Base-by-base conservation (phyloP, 2,888 invertebrate genomes). In the Dasysyrphus tricinctus region DNA sequence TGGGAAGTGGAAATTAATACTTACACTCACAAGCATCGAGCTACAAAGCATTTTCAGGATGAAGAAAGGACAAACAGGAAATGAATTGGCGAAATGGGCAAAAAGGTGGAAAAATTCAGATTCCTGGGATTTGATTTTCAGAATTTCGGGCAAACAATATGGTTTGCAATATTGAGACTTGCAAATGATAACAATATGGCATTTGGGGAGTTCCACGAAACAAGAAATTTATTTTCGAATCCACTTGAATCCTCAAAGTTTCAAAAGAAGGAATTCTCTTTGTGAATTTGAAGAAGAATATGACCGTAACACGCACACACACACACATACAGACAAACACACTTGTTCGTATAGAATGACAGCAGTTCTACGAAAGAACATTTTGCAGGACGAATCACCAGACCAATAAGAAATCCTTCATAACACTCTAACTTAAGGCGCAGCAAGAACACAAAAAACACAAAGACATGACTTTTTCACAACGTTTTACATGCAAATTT, bases 401-500 rank as follows among this genome's bases (percentile, higher is more conserved):
- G 76, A 56, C 49, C 37, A 75, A 29, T 54, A 54, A 29, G 32
- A 73, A 74, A 77, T 63, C 57, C 72, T 44, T 70, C 76, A 73
- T 67, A 73, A 63, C 63, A 75, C 83, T 34, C 39, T 24, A 61
- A 63, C 63, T 77, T 73, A 56, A 77, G 73, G 77, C 47, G 77
- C 76, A 74, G 69, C 69, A 61, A 73, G 34, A 24, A 24, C 24
- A 56, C 19, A 44, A 57, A 54, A 70, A 65, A 56, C 61, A 59
- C 72, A 61, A 74, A 54, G 24, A 24, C 14, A 51, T 63, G 74
- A 65, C 34, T 44, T 51, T 80, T 80, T 49, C 32, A 39, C 56
- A 63, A 59, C 65, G 54, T 73, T 4, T 11, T 9, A 70, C 70
- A 70, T 56, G 47, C 39, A 69, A 67, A 44, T 80, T 34, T 76